Percentiles rank a stretch among this genome's conserved stretches.
These are phyloP conservation scores for Napeogenes inachia DNA, from an alignment of 2,888 invertebrate genomes.

Conservation along the genomic window DNA sequence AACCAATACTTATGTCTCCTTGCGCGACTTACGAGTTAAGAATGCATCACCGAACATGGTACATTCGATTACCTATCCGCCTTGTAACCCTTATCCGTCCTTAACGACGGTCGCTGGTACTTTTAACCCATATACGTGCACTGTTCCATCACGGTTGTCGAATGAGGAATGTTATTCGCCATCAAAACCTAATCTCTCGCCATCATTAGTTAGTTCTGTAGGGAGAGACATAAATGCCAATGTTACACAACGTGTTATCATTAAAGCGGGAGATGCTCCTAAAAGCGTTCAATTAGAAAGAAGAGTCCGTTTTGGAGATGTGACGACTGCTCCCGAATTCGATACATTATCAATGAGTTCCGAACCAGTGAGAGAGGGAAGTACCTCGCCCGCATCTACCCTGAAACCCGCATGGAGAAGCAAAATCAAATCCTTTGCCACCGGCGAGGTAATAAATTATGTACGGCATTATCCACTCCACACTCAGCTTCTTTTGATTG, in stretches of 20 bases:
- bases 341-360: conserved; percentile 60
- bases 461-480: conserved; percentile 67
- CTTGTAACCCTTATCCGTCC: conserved; percentile 66
- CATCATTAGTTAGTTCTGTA: conserved; percentile 50
- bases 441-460: conserved; percentile 76
- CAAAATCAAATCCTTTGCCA: conserved; percentile 75
- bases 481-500: conserved; percentile 73
- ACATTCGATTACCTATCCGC: conserved; percentile 69
- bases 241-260: conserved; percentile 49
- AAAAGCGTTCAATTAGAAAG: conserved; percentile 69
- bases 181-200: conserved; percentile 46
- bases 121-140: conserved; percentile 68
- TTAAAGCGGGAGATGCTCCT: conserved; percentile 48
- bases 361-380: conserved; percentile 58
- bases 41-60: conserved; percentile 56
- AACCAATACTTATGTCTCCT: conserved; percentile 42
- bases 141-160: conserved; percentile 52
- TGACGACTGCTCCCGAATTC: conserved; percentile 61
- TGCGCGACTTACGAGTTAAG: conserved; percentile 57
- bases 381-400: conserved; percentile 56
- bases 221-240: conserved; percentile 63
- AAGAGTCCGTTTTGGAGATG: conserved; percentile 72
- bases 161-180: conserved; percentile 44
- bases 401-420: conserved; percentile 74
- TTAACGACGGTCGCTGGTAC: conserved; percentile 71